These are phyloP conservation scores for Drosophila infuscata DNA, from an alignment of 2,888 invertebrate species.

Conservation along the genomic window DNA sequence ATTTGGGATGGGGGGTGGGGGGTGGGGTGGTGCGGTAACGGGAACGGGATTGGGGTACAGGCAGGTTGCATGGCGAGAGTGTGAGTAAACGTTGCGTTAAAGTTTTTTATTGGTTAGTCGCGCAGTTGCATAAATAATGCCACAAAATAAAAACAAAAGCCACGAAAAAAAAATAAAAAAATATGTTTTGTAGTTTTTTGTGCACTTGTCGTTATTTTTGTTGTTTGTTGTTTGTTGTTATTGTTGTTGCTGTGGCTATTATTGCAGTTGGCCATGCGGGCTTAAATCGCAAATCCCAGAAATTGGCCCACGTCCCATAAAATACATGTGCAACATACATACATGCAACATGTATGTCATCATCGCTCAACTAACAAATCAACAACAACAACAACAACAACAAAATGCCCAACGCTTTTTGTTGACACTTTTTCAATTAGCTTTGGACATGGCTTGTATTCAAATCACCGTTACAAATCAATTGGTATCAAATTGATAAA, in stretches of 20 bases:
- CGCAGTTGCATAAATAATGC: slow-evolving; percentile 75
- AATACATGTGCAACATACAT: slow-evolving; percentile 45
- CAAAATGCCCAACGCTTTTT: slow-evolving; percentile 31
- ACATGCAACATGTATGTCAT: slow-evolving; percentile 42
- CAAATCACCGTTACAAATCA: background rate
- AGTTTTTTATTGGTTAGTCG: slow-evolving; percentile 74
- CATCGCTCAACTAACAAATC: slow-evolving; percentile 31
- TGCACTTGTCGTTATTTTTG: slow-evolving; percentile 19
- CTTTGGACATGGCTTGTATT: background rate
- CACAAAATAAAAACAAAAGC: slow-evolving; percentile 11
- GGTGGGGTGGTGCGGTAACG: no score
- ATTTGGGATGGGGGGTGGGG: no score
- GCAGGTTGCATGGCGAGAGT: background rate
- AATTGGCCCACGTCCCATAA: slow-evolving; percentile 64
- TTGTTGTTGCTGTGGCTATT: slow-evolving; percentile 1
- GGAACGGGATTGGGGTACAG: no score
- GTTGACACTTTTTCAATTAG: slow-evolving; percentile 38
- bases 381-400: background rate
- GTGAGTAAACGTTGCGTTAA: slow-evolving; percentile 37
- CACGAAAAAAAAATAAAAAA: slow-evolving; percentile 49
- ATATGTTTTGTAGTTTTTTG: slow-evolving; percentile 50
- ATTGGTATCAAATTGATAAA: background rate
- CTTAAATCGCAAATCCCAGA: slow-evolving; percentile 44
- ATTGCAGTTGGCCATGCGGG: slow-evolving; percentile 7
- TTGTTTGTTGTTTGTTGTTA: background rate